Percentiles rank a stretch among this genome's conserved stretches.
Conservation (phyloP, 2,888 invertebrate genomes). For the Rhagium mordax region DNA sequence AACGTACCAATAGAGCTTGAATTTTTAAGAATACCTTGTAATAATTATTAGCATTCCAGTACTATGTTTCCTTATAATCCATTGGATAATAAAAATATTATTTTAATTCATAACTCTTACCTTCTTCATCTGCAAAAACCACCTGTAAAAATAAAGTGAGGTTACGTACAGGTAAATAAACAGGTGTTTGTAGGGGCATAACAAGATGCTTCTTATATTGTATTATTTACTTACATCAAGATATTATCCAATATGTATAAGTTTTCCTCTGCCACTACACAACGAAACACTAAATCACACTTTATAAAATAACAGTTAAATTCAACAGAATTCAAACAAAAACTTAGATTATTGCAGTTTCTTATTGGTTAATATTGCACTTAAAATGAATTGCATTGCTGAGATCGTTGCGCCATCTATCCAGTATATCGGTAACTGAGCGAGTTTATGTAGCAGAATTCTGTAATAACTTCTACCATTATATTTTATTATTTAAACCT, state of each 20-base stretch:
- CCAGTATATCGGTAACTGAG: background rate
- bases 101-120: background rate
- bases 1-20: background rate
- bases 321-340: constrained; percentile 25
- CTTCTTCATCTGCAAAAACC: background rate
- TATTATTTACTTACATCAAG: background rate
- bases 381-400: background rate
- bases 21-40: background rate
- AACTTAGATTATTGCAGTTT: constrained; percentile 18
- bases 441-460: background rate
- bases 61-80: background rate
- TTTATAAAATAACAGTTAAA: constrained; percentile 3
- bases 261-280: constrained; percentile 1
- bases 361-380: constrained; percentile 26
- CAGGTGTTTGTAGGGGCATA: constrained; percentile 14
- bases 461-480: background rate
- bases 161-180: constrained; percentile 29
- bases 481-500: too few relatives aligned
- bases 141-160: constrained; percentile 29
- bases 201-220: background rate
- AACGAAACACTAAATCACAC: background rate
- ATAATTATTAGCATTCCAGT: background rate
- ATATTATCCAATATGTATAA: background rate
- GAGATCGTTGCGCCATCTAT: background rate
- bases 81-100: background rate